Conservation (phyloP, 2,888 invertebrate genomes). For the Himalopsyche anomala region DNA sequence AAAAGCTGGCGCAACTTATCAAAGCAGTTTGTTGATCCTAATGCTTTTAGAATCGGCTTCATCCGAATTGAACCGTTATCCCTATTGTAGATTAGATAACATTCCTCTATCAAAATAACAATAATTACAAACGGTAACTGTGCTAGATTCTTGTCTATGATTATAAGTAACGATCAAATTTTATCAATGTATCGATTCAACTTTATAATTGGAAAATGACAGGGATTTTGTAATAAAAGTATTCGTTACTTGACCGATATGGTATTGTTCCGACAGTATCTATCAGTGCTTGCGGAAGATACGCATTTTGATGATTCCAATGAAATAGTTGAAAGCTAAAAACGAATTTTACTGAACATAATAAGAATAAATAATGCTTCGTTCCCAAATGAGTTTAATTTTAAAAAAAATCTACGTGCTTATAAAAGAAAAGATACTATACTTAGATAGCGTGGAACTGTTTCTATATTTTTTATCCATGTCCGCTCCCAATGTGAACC, state of each 20-base stretch:
- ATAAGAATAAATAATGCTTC: no score
- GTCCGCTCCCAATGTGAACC: no score
- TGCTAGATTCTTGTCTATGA: neutral
- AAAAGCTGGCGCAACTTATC: neutral
- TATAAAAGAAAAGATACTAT: no score
- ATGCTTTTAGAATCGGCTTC: neutral
- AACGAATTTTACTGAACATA: no score
- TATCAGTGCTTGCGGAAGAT: neutral
- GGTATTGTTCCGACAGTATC: neutral
- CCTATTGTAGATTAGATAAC: neutral
- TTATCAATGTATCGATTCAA: constrained; percentile 17
- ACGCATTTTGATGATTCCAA: neutral
- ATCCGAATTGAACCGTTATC: neutral
- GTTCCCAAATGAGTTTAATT: no score
- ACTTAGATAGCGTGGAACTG: no score
- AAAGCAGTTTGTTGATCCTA: neutral
- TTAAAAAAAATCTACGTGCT: no score
- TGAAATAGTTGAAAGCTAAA: no score
- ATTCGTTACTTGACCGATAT: neutral
- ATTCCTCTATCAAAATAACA: neutral
- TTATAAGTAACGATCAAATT: neutral
- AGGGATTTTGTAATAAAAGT: neutral
- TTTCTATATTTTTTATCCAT: no score
- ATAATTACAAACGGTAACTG: constrained; percentile 13
- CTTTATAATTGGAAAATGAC: constrained; percentile 20